Percentiles rank a stretch among this genome's conserved stretches.
These are phyloP conservation scores for Euleptes europaea DNA, from an alignment of 2,113 vertebrate species.

Conservation along the genomic window DNA sequence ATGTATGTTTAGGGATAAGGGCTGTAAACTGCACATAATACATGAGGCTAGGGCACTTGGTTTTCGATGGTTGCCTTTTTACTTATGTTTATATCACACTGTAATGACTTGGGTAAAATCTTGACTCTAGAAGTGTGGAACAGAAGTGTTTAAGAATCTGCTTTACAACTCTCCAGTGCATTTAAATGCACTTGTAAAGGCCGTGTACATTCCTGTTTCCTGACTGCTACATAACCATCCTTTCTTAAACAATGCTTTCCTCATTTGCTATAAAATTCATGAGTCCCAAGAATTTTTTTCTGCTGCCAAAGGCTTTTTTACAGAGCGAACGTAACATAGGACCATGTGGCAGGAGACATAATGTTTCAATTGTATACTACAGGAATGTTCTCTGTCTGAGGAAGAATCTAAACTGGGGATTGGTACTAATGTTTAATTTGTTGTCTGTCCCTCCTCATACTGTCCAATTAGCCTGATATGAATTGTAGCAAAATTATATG, in stretches of 20 bases:
- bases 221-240: not conserved
- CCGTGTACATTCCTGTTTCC: slow-evolving; percentile 13
- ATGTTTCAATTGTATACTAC: slow-evolving; percentile 41
- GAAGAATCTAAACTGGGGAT: not conserved
- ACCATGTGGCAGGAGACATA: slow-evolving; percentile 10
- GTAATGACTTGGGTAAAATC: not conserved
- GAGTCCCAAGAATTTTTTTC: not conserved
- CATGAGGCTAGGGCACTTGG: not conserved
- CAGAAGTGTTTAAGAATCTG: not conserved
- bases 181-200: not conserved
- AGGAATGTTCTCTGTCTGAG: slow-evolving; percentile 13
- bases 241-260: slow-evolving; percentile 2
- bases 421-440: not conserved
- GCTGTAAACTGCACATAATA: too few relatives aligned
- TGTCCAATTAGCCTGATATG: too few relatives aligned
- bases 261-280: slow-evolving; percentile 18
- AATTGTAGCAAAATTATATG: too few relatives aligned
- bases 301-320: not conserved
- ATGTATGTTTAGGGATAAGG: too few relatives aligned
- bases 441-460: not conserved
- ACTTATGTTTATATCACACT: not conserved
- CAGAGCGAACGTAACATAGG: slow-evolving; percentile 11
- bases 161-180: slow-evolving; percentile 15
- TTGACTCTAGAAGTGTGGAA: slow-evolving; percentile 31
- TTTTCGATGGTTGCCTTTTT: not conserved